Evolutionary conservation across 2,888 invertebrate species (phyloP), one percentile per base, ranked within the genome.

Genomic region (Parascotia fuliginaria): DNA sequence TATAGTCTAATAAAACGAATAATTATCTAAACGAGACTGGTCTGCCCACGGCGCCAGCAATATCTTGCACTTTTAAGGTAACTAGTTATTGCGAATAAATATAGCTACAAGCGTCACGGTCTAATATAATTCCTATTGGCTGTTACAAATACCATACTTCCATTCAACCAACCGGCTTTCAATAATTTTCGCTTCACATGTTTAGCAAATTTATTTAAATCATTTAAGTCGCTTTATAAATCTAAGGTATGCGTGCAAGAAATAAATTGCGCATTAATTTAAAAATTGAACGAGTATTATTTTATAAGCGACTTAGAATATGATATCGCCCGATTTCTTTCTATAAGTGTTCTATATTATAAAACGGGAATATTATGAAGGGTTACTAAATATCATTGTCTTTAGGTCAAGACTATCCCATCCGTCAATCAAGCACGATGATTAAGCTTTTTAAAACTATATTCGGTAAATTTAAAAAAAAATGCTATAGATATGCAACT

Each of bases 51-150:
- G 57, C 57, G 56, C 65, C 58, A 41, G 42, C 40, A 50, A 50
- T 54, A 42, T 58, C 57, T 51, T 58, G 52, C 34, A 62, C 70
- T 43, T 70, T 65, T 70, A 70, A 14, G 70, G 70, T 33, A 70
- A 68, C 68, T 56, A 40, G 67, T 61, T 60, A 57, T 41, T 55
- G 53, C 52, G 42, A 64, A 60, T 58, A 54, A 50, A 55, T 33
- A 24, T 53, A 9, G 36, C 13, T 45, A 39, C 42, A 42, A 49
- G 41, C 50, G 44, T 40, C 29, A 37, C 42, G 15, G 39, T 40
- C 37, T 13, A 24, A 36, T n/a, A 38, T 13, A 1, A 36, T 43
- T 49, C 32, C 40, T 38, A 65, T 65, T 69, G 61, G 69, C 24
- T 42, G 44, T 41, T 38, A 34, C 0, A 6, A 11, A 27, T 34